Percentiles rank a stretch among this genome's conserved stretches.
These are phyloP conservation scores for Euzetes globulus DNA, from an alignment of 2,888 invertebrate genomes.

Conservation along the genomic window DNA sequence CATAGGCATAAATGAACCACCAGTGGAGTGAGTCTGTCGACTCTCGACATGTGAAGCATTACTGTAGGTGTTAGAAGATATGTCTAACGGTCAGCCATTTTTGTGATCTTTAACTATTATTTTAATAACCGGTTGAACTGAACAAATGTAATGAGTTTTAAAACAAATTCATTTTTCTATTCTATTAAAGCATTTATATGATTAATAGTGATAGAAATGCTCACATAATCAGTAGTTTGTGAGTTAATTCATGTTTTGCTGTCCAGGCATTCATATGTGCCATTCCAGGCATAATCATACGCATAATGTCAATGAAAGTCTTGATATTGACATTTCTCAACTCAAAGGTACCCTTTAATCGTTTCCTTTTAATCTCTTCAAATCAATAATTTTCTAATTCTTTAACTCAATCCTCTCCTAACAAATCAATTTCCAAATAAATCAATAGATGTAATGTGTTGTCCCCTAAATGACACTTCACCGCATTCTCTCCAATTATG, in stretches of 20 bases:
- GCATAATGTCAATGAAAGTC: conserved; percentile 13
- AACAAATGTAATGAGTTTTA: neutral
- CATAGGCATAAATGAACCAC: conserved; percentile 32
- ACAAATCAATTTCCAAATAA: no score
- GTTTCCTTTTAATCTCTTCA: neutral
- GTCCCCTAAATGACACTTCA: conserved; percentile 6
- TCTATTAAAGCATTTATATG: neutral
- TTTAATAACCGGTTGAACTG: neutral
- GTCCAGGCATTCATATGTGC: conserved; percentile 33
- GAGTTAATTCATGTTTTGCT: conserved; percentile 31
- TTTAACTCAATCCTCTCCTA: neutral
- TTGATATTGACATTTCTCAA: conserved; percentile 26
- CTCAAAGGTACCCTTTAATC: conserved; percentile 13
- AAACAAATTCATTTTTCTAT: conserved; percentile 8
- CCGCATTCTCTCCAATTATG: neutral
- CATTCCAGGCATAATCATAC: conserved; percentile 33
- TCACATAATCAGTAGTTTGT: conserved; percentile 5
- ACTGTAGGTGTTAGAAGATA: conserved; percentile 28
- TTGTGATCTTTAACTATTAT: neutral
- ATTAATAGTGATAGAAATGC: neutral
- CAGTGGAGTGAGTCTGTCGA: conserved; percentile 20
- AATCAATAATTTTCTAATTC: neutral
- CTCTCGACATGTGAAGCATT: neutral
- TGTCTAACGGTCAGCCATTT: conserved; percentile 26
- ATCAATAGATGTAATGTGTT: no score